Evolutionary conservation across 2,888 invertebrate species (phyloP), one percentile per base, ranked within the genome.

Genomic region (Hyles lineata): DNA sequence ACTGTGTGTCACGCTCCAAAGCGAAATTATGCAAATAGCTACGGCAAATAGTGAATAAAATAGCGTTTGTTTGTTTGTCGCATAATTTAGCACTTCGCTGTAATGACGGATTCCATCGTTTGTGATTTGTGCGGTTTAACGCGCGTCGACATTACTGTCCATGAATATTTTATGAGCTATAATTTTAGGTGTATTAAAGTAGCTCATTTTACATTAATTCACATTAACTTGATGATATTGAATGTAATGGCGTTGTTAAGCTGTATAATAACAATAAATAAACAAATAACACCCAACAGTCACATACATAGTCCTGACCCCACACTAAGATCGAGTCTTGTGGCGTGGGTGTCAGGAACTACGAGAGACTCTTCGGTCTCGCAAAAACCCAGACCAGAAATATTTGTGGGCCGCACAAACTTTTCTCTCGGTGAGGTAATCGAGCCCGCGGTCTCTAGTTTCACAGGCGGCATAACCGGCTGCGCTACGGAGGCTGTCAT

Each of bases 61-160:
- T 55, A 59, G 70, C 70, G 58, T 70, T 55, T 70, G 70, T 70
- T 70, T 70, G 58, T 70, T 70, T 70, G 58, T 70, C 70, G 70
- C n/a, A 70, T 70, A 70, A 70, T 70, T 70, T 58, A 59, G 29
- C 58, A 25, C 21, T 70, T 29, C 15, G 15, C n/a, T 59, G 70
- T 70, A 70, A 70, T 70, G 70, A 70, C 70, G 21, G 21, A 58
- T 70, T 59, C 17, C 52, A 29, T 29, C 52, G n/a, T 17, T n/a
- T 32, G 58, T 70, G 70, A 70, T 58, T 70, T 70, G 70, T 70
- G 58, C n/a, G 55, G 55, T n/a, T 55, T 55, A 55, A 55, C 55
- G 55, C 55, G 55, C 17, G 7, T 4, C 55, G 19, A n/a, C 55
- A 55, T 55, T 55, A 55, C n/a, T n/a, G 55, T 55, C n/a, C 55